Base-by-base conservation (phyloP, 2,797 vertebrate genomes). In the Hippoglossus hippoglossus region DNA sequence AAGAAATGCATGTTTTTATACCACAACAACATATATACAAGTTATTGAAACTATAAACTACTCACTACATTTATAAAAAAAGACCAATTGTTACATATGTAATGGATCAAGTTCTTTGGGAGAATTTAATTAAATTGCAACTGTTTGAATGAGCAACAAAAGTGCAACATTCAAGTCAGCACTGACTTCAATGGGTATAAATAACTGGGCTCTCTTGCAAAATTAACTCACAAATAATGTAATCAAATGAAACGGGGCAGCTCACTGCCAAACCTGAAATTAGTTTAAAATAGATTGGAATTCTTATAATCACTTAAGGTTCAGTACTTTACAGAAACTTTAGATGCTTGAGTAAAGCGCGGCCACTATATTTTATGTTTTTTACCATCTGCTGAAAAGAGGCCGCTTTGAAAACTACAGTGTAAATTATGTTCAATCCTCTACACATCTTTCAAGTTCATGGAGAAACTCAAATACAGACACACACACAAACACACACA, bases 361-460 rank as follows among this genome's bases (percentile, higher is more conserved):
- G 26, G 71, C 69, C n/a, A 65, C 67, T 67, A 41, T 86, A 78
- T 83, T 73, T 82, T 50, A 62, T 5, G 5, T 46, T 46, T 44
- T 46, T 19, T 46, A 46, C 44, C 18, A 19, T 46, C 44, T 46
- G 44, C 18, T 16, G 44, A 46, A 46, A 6, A 19, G 79, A 44
- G 67, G 71, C 66, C 68, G 59, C 79, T 87, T 86, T 83, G 87
- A 88, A 89, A 89, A 86, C 77, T 72, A 31, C 63, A 70, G 44
- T 71, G 69, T 82, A 77, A 85, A 87, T 84, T 85, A 81, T 91
- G 81, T 67, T 79, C 84, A 72, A 78, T 83, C 76, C 70, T 89
- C 79, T n/a, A 83, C 78, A 85, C 80, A 79, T 84, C 81, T 82
- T 82, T 84, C 83, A 84, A 84, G 72, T 85, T 88, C 65, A 70